Base-by-base conservation (phyloP, 2,797 vertebrate genomes). In the Alectoris magna region DNA sequence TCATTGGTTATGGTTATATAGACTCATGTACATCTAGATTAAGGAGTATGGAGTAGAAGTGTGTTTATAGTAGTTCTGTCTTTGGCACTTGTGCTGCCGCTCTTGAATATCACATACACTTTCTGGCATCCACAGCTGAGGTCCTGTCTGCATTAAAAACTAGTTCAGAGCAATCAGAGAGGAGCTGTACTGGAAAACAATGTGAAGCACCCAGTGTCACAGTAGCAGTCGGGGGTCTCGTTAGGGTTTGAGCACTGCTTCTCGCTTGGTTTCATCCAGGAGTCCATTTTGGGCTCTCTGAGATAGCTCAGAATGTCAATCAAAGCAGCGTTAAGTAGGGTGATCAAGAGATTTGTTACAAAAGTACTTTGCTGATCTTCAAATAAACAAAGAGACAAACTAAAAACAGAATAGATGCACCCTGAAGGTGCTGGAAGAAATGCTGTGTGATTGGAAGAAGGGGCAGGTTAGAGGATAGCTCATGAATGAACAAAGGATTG, bases 51-150 rank as follows among this genome's bases (percentile, higher is more conserved):
- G 87, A 90, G 91, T 88, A 91, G 74, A 90, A 81, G 63, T 0
- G 0, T 90, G 86, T 94, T 91, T 95, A 87, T 96, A 94, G 91
- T 91, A 87, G 87, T 73, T 89, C 84, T 94, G 43, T 87, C 75
- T 80, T 83, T 93, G 89, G 87, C 93, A 92, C 90, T 95, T 93
- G 51, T 91, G 71, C 58, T 94, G 88, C 77, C 80, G n/a, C 80
- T 96, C 83, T 82, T 95, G 91, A 94, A 94, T 92, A 96, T 73
- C 80, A 22, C 31, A 74, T 82, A 80, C 60, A 93, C 80, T 88
- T 93, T 90, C 91, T 93, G 86, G 51, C 60, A 7, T 88, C 77
- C 77, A 58, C 64, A 79, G 64, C 68, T 88, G 71, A 92, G 83
- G 91, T 92, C 91, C 83, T 94, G 89, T 87, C 94, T 95, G 85